Evolutionary conservation across 2,888 invertebrate species (phyloP), one percentile per base, ranked within the genome.

Genomic region (Scaptomyza cyrtandrae): DNA sequence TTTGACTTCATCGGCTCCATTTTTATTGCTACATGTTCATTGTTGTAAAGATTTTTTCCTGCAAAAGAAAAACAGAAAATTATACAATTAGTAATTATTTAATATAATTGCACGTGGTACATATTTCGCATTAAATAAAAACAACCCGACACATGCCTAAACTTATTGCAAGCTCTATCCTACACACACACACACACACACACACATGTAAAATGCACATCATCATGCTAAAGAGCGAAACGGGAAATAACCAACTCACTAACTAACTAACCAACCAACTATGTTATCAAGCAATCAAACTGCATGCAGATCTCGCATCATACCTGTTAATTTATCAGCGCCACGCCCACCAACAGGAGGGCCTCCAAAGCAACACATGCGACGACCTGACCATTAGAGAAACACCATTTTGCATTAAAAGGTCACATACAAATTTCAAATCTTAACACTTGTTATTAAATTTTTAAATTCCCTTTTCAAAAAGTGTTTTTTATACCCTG

Each of bases 1-100:
- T 99, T 98, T 90, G 99, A 98, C 94, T 99, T 99, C 98, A 99
- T 99, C 91, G 98, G 98, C 95, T 99, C 99, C 98, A 99, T 96
- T 95, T 99, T 99, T 93, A 99, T 99, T 93, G 99, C 99, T 93
- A 99, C 99, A 95, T 99, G 99, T 94, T 99, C 99, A 95, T 98
- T 99, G 95, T 98, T 99, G 95, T 99, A 99, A 92, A 99, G 95
- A 94, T 99, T 99, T 95, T 99, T 99, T 89, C 99, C 98, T 97
- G 95, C 6, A 91, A 93, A 93, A 93, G 64, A 72, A 61, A 74
- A 48, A 27, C 19, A 10, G 2, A 16, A 39, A 6, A 27, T 0
- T 3, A 16, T 29, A 52, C 56, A 48, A 19, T 65, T 55, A 50
- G 7, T 3, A 29, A 44, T 52, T n/a, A 11, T 24, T 41, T 11